Evolutionary conservation across 2,797 vertebrate species (phyloP), one percentile per base, ranked within the genome.

Genomic region (Onychomys torridus): DNA sequence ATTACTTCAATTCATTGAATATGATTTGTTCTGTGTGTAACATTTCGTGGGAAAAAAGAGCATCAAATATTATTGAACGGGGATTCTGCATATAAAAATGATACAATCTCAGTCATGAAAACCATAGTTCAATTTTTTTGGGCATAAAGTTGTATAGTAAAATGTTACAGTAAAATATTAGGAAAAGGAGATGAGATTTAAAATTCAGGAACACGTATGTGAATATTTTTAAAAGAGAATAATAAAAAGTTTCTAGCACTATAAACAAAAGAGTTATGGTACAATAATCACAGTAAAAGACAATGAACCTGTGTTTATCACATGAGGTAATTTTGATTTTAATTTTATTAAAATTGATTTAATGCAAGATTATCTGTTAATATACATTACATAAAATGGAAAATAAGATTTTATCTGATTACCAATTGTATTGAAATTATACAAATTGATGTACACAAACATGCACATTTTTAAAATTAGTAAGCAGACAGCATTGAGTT

Each of bases 1-100:
- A 83, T 94, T 91, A 76, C 2, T 77, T 82, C 49, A 88, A 61
- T 69, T 88, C 34, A 91, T 61, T 23, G 59, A 83, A 61, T 77
- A 61, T 59, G 27, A 61, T 84, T 75, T 84, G 8, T 43, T 89
- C 34, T 84, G 2, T 52, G 57, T 46, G 59, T 84, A 61, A 55
- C 21, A n/a, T 73, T 82, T 71, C 63, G 86, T 84, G 49, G 8
- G 25, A 49, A 71, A 89, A 67, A 21, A 69, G 16, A 52, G 11
- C 6, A 69, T 95, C 40, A 69, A 19, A 13, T 34, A 2, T 10
- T 67, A 49, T 46, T 40, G 75, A 23, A 12, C 10, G 27, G n/a
- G 3, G 14, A 85, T 14, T 73, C 32, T 57, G 63, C 29, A 37
- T 52, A 46, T 46, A 90, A 84, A 79, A 61, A 85, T 23, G 34